Percentiles rank a stretch among this genome's conserved stretches.
Evolutionary conservation across 2,113 vertebrate species (phyloP).

Genomic region (Hystrix cristata): DNA sequence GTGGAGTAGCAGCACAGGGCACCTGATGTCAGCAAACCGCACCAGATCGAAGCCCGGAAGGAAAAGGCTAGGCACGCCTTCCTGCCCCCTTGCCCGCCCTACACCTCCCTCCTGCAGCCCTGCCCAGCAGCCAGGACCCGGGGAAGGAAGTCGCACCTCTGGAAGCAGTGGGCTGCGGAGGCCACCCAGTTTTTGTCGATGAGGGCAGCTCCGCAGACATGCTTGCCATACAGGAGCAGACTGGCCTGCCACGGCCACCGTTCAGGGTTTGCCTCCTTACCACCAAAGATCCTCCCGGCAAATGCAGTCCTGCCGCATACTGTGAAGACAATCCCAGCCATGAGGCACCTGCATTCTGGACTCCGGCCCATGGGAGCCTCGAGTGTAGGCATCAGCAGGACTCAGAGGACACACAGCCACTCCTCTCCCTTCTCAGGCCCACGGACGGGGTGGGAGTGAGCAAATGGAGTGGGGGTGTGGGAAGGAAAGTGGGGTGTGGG

Average conservation of each 20-base stretch:
- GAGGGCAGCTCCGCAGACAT: constrained; percentile 88
- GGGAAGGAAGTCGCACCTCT: neutral
- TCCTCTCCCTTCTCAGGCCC: neutral
- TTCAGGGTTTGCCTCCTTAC: neutral
- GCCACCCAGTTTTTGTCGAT: constrained; percentile 84
- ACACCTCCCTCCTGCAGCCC: neutral
- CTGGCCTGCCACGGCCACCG: constrained; percentile 90
- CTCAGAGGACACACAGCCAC: neutral
- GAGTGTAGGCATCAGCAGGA: neutral
- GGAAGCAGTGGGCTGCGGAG: constrained; percentile 74
- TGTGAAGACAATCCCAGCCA: constrained; percentile 40
- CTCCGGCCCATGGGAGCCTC: neutral
- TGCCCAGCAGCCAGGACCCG: neutral
- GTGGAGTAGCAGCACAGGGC: neutral
- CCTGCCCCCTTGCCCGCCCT: accelerated
- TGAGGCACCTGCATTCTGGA: neutral
- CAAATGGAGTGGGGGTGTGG: no score
- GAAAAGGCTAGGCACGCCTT: neutral
- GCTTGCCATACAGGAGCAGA: constrained; percentile 78
- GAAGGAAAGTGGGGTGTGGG: no score
- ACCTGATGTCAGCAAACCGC: no score
- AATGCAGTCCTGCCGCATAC: constrained; percentile 41
- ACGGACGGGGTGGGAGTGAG: neutral
- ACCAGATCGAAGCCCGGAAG: neutral
- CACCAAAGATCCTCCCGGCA: constrained; percentile 19